These are phyloP conservation scores for Mallotus villosus DNA, from an alignment of 2,797 vertebrate species.

Conservation along the genomic window DNA sequence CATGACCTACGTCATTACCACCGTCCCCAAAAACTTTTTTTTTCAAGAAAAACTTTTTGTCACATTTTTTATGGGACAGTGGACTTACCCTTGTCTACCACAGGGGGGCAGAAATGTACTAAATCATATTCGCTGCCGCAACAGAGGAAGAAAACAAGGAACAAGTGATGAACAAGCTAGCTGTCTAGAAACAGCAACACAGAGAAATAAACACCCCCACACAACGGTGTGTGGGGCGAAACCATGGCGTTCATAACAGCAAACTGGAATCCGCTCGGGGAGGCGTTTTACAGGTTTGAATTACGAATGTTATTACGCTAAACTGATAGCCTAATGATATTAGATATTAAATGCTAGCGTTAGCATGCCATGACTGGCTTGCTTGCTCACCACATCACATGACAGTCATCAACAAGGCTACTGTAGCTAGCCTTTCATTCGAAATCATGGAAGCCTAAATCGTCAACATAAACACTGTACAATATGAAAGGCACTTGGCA, in stretches of 20 bases:
- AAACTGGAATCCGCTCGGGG: slow-evolving; percentile 81
- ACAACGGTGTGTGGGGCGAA: not conserved
- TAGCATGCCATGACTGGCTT: not conserved
- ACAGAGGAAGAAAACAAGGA: slow-evolving; percentile 14
- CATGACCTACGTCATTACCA: too few relatives aligned
- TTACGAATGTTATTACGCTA: not conserved
- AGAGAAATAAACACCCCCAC: not conserved
- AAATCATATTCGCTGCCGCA: slow-evolving; percentile 3
- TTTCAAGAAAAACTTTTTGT: too few relatives aligned
- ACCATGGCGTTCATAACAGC: slow-evolving; percentile 79
- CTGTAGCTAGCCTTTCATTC: not conserved
- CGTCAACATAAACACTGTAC: too few relatives aligned
- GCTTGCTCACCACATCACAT: not conserved
- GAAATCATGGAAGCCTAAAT: too few relatives aligned
- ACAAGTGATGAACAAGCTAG: not conserved
- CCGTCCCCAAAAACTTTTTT: too few relatives aligned
- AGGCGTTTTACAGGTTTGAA: slow-evolving; percentile 76
- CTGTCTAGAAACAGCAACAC: not conserved
- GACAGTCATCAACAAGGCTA: not conserved
- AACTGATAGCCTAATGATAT: not conserved
- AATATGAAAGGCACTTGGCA: too few relatives aligned
- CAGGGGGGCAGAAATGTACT: not conserved
- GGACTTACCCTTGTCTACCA: not conserved
- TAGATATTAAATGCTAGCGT: not conserved
- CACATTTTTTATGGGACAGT: not conserved